Base-by-base conservation (phyloP, 2,113 vertebrate genomes). In the Triplophysa dalaica region DNA sequence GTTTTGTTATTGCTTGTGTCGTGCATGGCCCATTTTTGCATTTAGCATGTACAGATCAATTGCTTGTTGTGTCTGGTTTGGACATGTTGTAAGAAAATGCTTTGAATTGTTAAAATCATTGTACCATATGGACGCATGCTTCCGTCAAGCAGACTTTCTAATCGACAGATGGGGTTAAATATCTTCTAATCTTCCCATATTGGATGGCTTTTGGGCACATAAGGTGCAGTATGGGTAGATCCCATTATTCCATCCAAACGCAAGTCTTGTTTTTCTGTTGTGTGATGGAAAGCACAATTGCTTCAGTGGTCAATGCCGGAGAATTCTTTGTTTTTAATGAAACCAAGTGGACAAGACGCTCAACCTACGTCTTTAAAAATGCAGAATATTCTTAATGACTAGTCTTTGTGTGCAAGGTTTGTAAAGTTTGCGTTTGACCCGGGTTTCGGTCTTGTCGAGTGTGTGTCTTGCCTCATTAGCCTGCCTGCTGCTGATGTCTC, bases 381-480 rank as follows among this genome's bases (percentile, higher is more conserved):
- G 2, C n/a, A 58, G 54, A 11, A 45, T 58, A 58, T 58, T 58
- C 54, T 21, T 74, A 61, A 45, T 56, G 62, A 61, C 14, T 21
- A 41, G 19, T 61, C 14, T 1, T 1, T 52, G 14, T 12, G 5
- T 17, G 3, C 2, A 17, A 65, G 24, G 61, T 13, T 4, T 14
- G 4, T 10, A 26, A 65, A 54, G 16, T 65, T 65, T 52, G 33
- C 12, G 24, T 24, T 13, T 54, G 43, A 52, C 50, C 70, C 26
- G 38, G 45, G 24, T 54, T 4, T 38, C 54, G 58, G 8, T 62
- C n/a, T 61, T 14, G 21, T 45, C 45, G 38, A 26, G 58, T 1
- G 13, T 60, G 13, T 9, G 26, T 13, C 43, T 64, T 52, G 24
- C 61, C 62, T 77, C 74, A 77, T 77, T 77, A 77, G 74, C 45